Evolutionary conservation across 2,113 vertebrate genomes (phyloP), one percentile per base, ranked within the genome.

Genomic region (Pycnonotus jocosus): DNA sequence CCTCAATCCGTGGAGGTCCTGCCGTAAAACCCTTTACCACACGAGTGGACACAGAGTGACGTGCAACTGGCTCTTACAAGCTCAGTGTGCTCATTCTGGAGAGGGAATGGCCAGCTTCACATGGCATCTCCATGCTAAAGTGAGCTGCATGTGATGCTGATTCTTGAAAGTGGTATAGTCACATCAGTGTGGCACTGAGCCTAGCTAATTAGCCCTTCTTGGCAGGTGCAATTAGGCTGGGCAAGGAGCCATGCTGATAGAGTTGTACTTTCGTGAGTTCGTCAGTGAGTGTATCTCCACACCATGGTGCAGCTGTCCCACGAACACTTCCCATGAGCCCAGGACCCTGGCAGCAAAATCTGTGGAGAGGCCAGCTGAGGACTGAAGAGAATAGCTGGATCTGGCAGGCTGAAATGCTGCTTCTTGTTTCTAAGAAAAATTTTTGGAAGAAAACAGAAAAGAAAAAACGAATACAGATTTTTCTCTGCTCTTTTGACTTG

Each of bases 131-230:
- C 0, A 2, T 47, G 68, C 40, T 81, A 31, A 90, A 86, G 82
- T 0, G 5, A 81, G 47, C 60, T 64, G 44, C 72, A 54, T 18
- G 21, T 44, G 72, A 60, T 91, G 37, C 76, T 86, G 58, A 33
- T 84, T 94, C 80, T 93, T 90, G 82, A 93, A 83, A 91, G 62
- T 40, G 69, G 19, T 73, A 14, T 22, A 96, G 94, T 88, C 96
- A 88, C 92, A 96, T 71, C 92, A 84, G 64, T 86, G 80, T 92
- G 94, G 94, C 92, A 88, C 76, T 19, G 56, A 92, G 96, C 94
- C 96, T 86, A 74, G 83, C 24, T 95, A 97, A 96, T 97, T 97
- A 97, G 95, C 92, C 88, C n/a, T 88, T 93, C 92, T 86, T 94
- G 92, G 94, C 94, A 94, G 83, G 80, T 90, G 51, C 96, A 86